A percentile compares a stretch with the other conserved stretches of the same genome.
Evolutionary conservation across 2,797 vertebrate genomes (phyloP).

Genomic region (Falco rusticolus): DNA sequence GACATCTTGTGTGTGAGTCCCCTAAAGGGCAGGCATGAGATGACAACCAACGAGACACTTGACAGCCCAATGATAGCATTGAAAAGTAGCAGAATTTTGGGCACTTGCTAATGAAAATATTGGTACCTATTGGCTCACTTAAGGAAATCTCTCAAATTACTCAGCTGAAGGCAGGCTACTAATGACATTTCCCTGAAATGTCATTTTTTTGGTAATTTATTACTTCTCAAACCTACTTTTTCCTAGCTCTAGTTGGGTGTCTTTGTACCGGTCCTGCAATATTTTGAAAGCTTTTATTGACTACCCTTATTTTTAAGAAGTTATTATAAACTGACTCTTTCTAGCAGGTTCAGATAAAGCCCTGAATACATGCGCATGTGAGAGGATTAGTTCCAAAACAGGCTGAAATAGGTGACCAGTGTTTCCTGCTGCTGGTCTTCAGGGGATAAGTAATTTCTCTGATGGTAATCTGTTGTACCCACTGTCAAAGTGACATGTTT

Average conservation of each 20-base stretch:
- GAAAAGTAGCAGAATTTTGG: neutral
- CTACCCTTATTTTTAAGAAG: neutral
- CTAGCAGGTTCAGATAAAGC: neutral
- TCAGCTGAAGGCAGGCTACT: neutral
- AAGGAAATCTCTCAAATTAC: neutral
- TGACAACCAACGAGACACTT: neutral
- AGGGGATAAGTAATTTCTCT: neutral
- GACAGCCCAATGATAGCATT: neutral
- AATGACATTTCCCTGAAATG: neutral
- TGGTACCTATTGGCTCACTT: neutral
- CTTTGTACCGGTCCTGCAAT: neutral
- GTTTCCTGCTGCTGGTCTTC: neutral
- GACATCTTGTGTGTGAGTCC: neutral
- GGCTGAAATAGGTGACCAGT: neutral
- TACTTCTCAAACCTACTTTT: neutral
- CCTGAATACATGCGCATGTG: neutral
- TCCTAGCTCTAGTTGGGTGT: neutral
- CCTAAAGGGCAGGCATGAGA: neutral
- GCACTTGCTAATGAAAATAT: neutral
- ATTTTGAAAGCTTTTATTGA: neutral
- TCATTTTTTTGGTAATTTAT: neutral
- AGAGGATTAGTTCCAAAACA: neutral
- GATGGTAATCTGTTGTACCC: neutral
- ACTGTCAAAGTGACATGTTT: neutral
- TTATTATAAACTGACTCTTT: neutral